Evolutionary conservation across 2,888 invertebrate species (phyloP).

Genomic region (Arctia plantaginis): DNA sequence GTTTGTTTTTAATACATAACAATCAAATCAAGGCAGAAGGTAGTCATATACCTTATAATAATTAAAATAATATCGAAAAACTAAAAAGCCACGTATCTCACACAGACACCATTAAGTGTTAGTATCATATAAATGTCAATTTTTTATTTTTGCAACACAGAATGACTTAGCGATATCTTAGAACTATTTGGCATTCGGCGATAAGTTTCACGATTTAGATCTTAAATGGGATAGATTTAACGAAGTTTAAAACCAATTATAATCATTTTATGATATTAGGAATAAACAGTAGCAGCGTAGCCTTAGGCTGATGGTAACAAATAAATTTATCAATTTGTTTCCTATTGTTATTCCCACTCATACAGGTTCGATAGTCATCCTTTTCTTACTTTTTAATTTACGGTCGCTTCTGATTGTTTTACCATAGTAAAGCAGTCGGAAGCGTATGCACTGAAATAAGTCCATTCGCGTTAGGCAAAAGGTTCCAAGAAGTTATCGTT

Average conservation of each 20-base stretch:
- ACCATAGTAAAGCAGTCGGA: too few relatives aligned
- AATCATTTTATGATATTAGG: background rate
- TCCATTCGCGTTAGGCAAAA: too few relatives aligned
- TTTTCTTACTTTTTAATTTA: background rate
- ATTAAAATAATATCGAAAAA: background rate
- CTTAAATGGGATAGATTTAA: background rate
- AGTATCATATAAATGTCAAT: background rate
- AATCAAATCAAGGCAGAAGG: background rate
- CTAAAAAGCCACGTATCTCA: background rate
- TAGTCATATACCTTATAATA: background rate
- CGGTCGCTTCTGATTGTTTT: background rate
- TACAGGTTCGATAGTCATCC: background rate
- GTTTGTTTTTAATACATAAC: background rate
- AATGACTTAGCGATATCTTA: background rate
- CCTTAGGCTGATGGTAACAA: background rate
- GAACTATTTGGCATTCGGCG: background rate
- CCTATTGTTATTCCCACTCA: background rate
- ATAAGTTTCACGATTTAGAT: background rate
- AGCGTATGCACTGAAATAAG: too few relatives aligned
- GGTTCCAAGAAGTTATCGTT: too few relatives aligned
- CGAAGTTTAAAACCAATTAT: background rate
- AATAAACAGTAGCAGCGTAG: background rate
- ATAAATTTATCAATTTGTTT: background rate
- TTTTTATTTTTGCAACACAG: background rate
- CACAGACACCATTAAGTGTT: background rate